Conservation (phyloP, 2,797 vertebrate genomes). For the Sebastiscus tertius region DNA sequence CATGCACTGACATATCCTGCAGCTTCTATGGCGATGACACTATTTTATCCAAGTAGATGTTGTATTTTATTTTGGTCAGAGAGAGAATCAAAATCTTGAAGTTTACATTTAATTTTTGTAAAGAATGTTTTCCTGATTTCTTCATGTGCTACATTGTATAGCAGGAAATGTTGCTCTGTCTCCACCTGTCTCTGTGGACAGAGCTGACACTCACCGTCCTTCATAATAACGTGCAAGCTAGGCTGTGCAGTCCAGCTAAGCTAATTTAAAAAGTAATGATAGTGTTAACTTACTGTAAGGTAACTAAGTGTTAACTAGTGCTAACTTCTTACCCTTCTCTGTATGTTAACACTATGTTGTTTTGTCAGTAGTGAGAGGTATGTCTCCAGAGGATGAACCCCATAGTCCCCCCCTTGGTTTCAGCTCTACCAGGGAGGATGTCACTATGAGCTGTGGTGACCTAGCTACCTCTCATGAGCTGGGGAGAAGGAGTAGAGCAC, state of each 20-base stretch:
- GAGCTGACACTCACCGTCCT: background rate
- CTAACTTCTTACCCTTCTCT: background rate
- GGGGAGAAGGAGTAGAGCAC: conserved; percentile 26
- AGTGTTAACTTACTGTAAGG: background rate
- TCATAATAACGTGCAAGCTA: background rate
- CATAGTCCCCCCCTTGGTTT: conserved; percentile 49
- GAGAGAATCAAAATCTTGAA: too few species aligned
- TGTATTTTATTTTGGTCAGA: too few species aligned
- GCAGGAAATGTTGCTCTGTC: too few species aligned
- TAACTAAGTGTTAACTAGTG: too few species aligned
- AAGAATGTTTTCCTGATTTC: too few species aligned
- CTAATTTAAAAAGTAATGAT: rapidly evolving
- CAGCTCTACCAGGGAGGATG: conserved; percentile 54
- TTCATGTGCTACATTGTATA: too few species aligned
- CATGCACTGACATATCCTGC: too few species aligned
- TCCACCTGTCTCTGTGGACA: too few species aligned
- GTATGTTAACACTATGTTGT: background rate
- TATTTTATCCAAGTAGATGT: too few species aligned
- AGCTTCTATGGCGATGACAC: too few species aligned
- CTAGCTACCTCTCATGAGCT: conserved; percentile 39
- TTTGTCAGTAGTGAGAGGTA: conserved; percentile 9
- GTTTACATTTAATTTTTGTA: rapidly evolving
- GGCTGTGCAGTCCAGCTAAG: background rate
- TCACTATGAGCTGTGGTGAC: conserved; percentile 36
- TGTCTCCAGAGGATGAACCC: conserved; percentile 64